Evolutionary conservation across 2,113 vertebrate genomes (phyloP).

Genomic region (Rhinoptilus africanus): DNA sequence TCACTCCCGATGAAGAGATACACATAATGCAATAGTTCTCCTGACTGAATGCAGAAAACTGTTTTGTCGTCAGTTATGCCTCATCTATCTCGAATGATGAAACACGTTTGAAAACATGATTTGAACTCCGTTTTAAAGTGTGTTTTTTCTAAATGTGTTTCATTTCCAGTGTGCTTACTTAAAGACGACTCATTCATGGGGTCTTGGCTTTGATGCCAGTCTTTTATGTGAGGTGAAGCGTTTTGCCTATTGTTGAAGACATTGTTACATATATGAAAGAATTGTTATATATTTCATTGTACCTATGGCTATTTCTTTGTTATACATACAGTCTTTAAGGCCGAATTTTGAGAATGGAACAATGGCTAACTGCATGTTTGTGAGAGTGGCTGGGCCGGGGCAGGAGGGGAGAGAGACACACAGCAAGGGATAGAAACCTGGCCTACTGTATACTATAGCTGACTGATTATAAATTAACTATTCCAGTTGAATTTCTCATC

Average conservation of each 20-base stretch:
- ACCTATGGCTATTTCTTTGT: neutral
- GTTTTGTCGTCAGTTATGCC: neutral
- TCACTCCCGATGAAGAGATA: neutral
- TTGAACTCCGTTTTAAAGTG: neutral
- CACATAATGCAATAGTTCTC: neutral
- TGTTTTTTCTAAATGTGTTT: neutral
- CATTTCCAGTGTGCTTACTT: neutral
- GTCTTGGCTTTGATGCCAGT: neutral
- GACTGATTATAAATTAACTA: neutral
- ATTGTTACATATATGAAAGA: neutral
- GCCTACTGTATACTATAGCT: neutral
- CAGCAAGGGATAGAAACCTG: neutral
- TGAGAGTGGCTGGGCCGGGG: rapidly evolving
- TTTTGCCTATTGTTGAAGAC: neutral
- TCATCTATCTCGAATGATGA: neutral
- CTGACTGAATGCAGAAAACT: neutral
- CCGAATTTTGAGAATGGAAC: neutral
- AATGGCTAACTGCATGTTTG: neutral
- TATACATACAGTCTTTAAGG: neutral
- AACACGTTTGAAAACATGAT: neutral
- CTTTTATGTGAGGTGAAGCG: neutral
- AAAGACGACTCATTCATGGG: neutral
- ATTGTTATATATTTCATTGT: neutral
- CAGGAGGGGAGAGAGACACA: neutral
- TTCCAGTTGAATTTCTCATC: neutral